These are phyloP conservation scores for Panthera uncia DNA, from an alignment of 2,113 vertebrate genomes.

Conservation along the genomic window DNA sequence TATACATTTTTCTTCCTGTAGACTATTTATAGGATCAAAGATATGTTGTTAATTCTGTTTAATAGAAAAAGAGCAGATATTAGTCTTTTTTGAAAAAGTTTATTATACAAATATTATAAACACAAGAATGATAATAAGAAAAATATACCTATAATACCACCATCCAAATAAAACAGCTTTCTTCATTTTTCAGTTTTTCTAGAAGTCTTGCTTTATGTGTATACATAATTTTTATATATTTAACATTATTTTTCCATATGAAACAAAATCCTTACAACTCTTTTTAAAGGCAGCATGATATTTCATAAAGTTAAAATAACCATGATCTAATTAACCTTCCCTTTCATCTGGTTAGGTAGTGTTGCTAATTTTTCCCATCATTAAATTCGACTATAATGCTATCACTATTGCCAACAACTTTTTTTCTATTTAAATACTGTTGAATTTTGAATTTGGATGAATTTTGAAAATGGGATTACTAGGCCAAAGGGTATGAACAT, in stretches of 20 bases:
- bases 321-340: neutral
- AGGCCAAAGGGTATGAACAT: neutral
- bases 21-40: neutral
- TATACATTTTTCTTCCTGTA: neutral
- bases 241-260: slow-evolving; percentile 12
- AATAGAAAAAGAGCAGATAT: slow-evolving; percentile 10
- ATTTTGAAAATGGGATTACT: neutral
- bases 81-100: slow-evolving; percentile 34
- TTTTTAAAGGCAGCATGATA: neutral
- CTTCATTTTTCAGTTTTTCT: slow-evolving; percentile 16
- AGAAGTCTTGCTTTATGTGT: neutral
- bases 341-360: neutral
- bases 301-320: neutral
- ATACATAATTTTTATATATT: neutral
- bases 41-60: neutral
- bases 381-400: neutral
- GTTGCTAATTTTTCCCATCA: neutral
- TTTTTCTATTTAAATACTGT: slow-evolving; percentile 10
- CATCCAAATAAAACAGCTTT: slow-evolving; percentile 6
- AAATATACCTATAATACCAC: neutral
- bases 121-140: slow-evolving; percentile 21
- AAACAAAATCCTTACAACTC: neutral
- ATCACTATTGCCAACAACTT: neutral
- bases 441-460: neutral
- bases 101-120: slow-evolving; percentile 60